Evolutionary conservation across 2,888 invertebrate genomes (phyloP).

Genomic region (Acrocyrtus sp.): DNA sequence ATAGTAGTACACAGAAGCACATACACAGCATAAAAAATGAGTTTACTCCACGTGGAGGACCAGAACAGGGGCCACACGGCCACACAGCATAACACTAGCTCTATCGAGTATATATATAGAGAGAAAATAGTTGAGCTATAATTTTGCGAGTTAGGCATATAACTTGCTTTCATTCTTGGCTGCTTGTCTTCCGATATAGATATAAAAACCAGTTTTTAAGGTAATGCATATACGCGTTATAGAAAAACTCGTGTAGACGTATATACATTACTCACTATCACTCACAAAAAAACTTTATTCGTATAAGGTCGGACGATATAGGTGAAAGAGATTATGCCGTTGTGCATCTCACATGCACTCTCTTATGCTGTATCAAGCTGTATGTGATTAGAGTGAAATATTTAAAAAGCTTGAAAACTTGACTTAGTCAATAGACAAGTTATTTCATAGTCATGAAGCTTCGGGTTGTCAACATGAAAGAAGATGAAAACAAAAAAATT

Average conservation of each 20-base stretch:
- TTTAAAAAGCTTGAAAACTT: conserved; percentile 23
- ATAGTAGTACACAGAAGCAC: conserved; percentile 36
- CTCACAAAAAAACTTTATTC: neutral
- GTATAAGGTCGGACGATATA: conserved; percentile 11
- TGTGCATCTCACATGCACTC: neutral
- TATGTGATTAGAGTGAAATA: neutral
- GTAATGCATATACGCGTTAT: neutral
- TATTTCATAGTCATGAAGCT: conserved; percentile 26
- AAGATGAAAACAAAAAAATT: too few relatives aligned
- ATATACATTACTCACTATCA: conserved; percentile 26
- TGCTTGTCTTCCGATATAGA: too few relatives aligned
- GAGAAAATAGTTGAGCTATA: too few relatives aligned
- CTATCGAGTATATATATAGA: neutral
- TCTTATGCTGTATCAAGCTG: conserved; percentile 2
- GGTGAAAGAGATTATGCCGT: neutral
- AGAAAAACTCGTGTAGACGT: conserved; percentile 46
- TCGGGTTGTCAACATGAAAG: neutral
- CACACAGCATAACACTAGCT: conserved; percentile 29
- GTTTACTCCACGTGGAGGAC: conserved; percentile 57
- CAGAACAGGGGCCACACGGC: conserved; percentile 53
- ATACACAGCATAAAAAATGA: conserved; percentile 46
- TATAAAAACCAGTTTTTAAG: conserved; percentile 2
- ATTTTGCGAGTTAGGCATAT: too few relatives aligned
- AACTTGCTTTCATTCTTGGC: too few relatives aligned
- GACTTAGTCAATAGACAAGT: conserved; percentile 37